Conservation (phyloP, 1,140 invertebrate species). For the Nylanderia fulva region DNA sequence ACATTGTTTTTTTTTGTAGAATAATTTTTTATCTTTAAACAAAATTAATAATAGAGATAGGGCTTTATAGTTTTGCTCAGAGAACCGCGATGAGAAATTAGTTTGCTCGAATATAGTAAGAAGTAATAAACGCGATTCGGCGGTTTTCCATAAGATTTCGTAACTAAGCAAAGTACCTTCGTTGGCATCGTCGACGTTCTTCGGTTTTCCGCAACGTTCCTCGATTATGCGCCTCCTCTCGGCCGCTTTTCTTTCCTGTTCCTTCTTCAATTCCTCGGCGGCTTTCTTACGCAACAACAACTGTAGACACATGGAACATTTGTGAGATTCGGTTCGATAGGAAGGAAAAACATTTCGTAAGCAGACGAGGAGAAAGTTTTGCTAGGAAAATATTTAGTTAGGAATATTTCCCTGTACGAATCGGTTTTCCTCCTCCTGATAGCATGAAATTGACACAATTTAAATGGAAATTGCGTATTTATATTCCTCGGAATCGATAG, state of each 20-base stretch:
- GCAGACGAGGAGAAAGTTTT: not conserved
- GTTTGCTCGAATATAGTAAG: not conserved
- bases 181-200: constrained; percentile 95
- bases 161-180: constrained; percentile 90
- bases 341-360: not conserved
- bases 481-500: not conserved
- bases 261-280: constrained; percentile 99
- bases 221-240: constrained; percentile 99
- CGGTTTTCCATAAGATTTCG: not conserved
- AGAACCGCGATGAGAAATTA: not conserved
- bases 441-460: constrained; percentile 26
- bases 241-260: constrained; percentile 99
- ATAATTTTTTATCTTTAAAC: not conserved
- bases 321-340: not conserved
- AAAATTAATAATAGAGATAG: not conserved
- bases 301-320: constrained; percentile 82
- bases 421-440: not conserved
- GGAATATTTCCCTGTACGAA: constrained; percentile 3
- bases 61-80: not conserved
- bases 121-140: not conserved
- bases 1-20: not conserved
- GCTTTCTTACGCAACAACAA: constrained; percentile 99
- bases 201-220: constrained; percentile 96
- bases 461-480: constrained; percentile 30
- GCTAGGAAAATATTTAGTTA: not conserved